Conservation (phyloP, 2,888 invertebrate genomes). For the Parnassius apollo region DNA sequence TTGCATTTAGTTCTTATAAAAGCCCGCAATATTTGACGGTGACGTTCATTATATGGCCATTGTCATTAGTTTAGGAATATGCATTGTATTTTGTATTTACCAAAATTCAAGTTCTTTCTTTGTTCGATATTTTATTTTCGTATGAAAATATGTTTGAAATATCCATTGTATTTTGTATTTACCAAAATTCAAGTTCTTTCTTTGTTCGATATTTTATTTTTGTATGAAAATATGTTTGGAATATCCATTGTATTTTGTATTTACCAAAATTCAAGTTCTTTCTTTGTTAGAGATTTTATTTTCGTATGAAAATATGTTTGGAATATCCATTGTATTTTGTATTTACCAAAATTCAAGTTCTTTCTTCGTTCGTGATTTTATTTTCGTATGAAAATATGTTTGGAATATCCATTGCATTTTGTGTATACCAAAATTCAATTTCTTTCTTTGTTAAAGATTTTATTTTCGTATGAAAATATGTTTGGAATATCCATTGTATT, state of each 20-base stretch:
- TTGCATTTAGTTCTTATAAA: not conserved
- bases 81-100: not conserved
- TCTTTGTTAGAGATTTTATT: not conserved
- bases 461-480: not conserved
- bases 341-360: not conserved
- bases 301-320: not conserved
- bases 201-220: not conserved
- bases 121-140: not conserved
- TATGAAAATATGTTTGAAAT: not conserved
- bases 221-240: not conserved
- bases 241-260: not conserved
- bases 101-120: too few species aligned
- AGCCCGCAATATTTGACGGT: not conserved
- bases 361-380: not conserved
- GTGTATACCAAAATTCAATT: not conserved
- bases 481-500: not conserved
- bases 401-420: not conserved
- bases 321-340: not conserved
- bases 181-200: not conserved
- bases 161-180: not conserved
- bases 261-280: not conserved
- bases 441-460: not conserved
- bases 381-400: not conserved
- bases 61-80: not conserved
- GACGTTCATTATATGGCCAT: not conserved